Percentiles rank a stretch among this genome's conserved stretches.
Conservation (phyloP, 2,113 vertebrate genomes). For the Bufo gargarizans region DNA sequence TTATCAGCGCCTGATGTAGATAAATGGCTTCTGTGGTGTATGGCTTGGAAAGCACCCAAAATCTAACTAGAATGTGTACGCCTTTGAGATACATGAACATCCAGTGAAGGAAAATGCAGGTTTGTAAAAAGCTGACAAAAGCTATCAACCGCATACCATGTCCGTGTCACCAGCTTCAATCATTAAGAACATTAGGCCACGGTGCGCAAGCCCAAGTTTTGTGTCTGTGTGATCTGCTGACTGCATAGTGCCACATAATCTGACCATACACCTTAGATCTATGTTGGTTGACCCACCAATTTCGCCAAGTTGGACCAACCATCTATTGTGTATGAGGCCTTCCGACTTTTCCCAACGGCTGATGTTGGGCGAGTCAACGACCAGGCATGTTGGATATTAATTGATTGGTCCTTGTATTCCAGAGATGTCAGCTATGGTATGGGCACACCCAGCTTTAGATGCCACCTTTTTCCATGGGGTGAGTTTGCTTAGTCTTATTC, state of each 20-base stretch:
- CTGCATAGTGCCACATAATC: background rate
- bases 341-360: too few relatives aligned
- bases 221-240: background rate
- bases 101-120: background rate
- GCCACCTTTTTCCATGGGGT: background rate
- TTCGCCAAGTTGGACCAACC: too few relatives aligned
- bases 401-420: too few relatives aligned
- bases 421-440: too few relatives aligned
- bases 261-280: too few relatives aligned
- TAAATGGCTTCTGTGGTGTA: slow-evolving; percentile 19
- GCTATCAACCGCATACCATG: background rate
- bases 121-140: background rate
- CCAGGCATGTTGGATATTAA: too few relatives aligned
- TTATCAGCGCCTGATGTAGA: background rate
- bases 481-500: background rate
- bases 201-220: background rate
- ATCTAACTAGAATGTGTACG: background rate
- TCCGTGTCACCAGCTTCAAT: background rate
- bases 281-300: too few relatives aligned
- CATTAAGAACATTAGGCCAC: background rate
- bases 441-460: too few relatives aligned
- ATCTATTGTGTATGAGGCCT: too few relatives aligned
- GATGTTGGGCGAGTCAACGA: too few relatives aligned
- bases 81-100: background rate
- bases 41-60: background rate